phyloP scores from a whole-genome alignment of 2,113 vertebrate genomes.

The Melanerpes aurifrons region DNA sequence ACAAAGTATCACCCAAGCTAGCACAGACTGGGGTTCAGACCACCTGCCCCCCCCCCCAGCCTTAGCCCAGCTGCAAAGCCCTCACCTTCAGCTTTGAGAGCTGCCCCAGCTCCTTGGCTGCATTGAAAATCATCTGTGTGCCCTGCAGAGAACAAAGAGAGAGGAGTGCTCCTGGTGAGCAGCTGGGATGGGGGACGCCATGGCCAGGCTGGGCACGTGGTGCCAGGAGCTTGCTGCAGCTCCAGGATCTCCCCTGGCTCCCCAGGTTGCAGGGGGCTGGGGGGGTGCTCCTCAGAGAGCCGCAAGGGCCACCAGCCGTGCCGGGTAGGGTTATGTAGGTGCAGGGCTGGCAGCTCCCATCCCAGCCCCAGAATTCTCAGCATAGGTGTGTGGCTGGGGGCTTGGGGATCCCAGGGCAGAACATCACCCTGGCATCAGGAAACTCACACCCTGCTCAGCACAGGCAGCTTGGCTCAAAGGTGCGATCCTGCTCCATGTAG shows the following conservation, averaged over 20 bases:
- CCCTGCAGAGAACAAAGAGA: constrained; percentile 79
- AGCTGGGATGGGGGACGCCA: rapidly evolving
- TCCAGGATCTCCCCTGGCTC: neutral
- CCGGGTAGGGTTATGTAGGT: neutral
- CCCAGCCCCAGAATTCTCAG: neutral
- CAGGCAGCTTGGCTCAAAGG: neutral
- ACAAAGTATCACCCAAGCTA: neutral
- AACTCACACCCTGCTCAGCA: neutral
- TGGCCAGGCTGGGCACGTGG: neutral
- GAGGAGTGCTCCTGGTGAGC: neutral
- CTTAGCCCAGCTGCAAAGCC: neutral
- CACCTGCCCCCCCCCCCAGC: neutral
- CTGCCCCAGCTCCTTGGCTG: constrained; percentile 97
- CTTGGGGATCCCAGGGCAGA: neutral
- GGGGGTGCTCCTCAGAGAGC: neutral
- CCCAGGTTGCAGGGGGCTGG: neutral
- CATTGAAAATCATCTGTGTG: constrained; percentile 98
- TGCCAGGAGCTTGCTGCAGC: neutral
- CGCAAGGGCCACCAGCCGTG: neutral
- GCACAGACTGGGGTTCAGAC: neutral
- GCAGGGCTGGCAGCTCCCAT: rapidly evolving
- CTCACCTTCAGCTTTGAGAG: constrained; percentile 96
- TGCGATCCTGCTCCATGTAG: neutral
- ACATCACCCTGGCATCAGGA: neutral
- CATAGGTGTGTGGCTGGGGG: neutral